These are phyloP conservation scores for Acrocephalus arundinaceus DNA, from an alignment of 2,113 vertebrate species.

Conservation along the genomic window DNA sequence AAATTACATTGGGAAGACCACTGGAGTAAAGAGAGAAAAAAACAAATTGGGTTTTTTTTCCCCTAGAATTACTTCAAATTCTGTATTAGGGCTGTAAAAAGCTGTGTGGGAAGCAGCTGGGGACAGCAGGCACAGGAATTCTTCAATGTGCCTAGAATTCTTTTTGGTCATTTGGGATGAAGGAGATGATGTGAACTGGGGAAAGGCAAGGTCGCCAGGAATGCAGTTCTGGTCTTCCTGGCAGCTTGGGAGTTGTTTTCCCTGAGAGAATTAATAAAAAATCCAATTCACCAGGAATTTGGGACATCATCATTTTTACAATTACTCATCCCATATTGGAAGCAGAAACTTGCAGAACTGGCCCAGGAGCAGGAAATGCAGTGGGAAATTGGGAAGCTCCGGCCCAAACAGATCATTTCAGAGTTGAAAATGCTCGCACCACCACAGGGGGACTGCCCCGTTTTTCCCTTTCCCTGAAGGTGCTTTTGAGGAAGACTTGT, in stretches of 20 bases:
- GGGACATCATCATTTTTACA: neutral
- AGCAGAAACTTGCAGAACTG: neutral
- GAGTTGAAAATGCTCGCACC: neutral
- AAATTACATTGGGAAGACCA: neutral
- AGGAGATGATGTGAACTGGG: neutral
- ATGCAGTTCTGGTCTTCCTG: neutral
- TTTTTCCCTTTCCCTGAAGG: neutral
- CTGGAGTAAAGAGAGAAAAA: neutral
- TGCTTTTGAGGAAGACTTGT: neutral
- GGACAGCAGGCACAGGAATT: neutral
- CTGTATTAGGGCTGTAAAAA: neutral
- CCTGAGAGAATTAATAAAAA: neutral
- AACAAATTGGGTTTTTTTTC: too few relatives aligned
- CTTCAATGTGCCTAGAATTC: neutral
- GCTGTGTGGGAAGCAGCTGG: neutral
- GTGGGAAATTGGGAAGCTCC: neutral
- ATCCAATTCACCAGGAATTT: neutral
- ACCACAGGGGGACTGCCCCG: rapidly evolving
- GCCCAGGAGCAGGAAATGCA: neutral
- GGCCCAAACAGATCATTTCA: neutral
- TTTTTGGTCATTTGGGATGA: neutral
- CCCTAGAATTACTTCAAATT: neutral
- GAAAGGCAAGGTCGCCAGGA: neutral
- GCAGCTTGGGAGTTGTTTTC: neutral
- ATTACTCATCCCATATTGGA: neutral